phyloP scores from a whole-genome alignment of 1,140 invertebrate genomes.

The Condylostylus longicornis region DNA sequence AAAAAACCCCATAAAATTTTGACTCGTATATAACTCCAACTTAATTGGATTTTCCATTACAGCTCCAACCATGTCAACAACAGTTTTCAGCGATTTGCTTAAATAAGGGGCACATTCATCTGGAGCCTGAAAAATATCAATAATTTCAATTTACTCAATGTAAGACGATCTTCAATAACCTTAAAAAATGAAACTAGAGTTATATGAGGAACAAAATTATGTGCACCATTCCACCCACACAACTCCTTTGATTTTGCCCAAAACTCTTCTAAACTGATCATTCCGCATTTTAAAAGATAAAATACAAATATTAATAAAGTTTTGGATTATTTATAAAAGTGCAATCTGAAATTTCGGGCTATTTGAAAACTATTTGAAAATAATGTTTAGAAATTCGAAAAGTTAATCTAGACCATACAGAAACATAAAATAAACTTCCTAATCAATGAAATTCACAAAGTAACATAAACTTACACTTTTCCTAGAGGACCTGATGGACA shows the following conservation, averaged over 20 bases:
- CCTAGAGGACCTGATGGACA: conserved; percentile 63
- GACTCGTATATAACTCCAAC: conserved; percentile 65
- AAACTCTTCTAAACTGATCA: conserved; percentile 52
- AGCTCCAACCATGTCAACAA: conserved; percentile 49
- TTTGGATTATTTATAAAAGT: too few relatives aligned
- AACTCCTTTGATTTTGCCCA: conserved; percentile 61
- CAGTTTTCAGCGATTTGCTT: conserved; percentile 45
- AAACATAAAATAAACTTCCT: too few relatives aligned
- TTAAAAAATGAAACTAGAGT: conserved; percentile 80
- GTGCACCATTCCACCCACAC: conserved; percentile 74
- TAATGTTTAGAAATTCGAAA: too few relatives aligned
- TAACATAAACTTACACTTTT: too few relatives aligned
- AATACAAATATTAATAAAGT: too few relatives aligned
- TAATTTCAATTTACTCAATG: conserved; percentile 3
- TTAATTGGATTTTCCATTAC: conserved; percentile 44
- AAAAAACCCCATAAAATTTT: conserved; percentile 78
- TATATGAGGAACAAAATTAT: conserved; percentile 77
- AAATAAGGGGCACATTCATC: conserved; percentile 53
- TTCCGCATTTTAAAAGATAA: too few relatives aligned
- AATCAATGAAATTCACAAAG: too few relatives aligned
- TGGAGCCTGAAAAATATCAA: conserved; percentile 40
- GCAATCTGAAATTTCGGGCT: too few relatives aligned
- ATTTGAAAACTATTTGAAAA: too few relatives aligned
- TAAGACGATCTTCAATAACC: conserved; percentile 34
- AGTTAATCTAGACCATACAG: too few relatives aligned